phyloP scores from a whole-genome alignment of 2,888 invertebrate species.

The Campopleginae sp. region DNA sequence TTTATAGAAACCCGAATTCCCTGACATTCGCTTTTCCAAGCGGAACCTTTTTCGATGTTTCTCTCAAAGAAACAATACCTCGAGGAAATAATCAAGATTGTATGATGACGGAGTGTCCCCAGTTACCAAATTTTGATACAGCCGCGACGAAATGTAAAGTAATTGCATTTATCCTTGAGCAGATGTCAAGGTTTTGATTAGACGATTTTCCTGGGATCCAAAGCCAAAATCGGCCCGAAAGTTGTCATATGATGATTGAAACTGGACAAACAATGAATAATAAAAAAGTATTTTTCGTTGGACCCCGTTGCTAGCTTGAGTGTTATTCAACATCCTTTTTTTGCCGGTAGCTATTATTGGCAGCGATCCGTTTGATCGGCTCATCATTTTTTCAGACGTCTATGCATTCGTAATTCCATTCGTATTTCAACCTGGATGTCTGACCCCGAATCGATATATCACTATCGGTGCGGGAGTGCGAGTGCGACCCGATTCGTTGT shows the following conservation, averaged over 20 bases:
- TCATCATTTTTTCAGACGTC: conserved; percentile 32
- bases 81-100: not conserved
- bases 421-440: conserved; percentile 21
- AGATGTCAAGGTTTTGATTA: too few relatives aligned
- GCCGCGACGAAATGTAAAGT: not conserved
- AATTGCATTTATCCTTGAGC: too few relatives aligned
- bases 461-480: conserved; percentile 1
- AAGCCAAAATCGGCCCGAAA: too few relatives aligned
- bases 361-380: not conserved
- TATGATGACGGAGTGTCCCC: not conserved
- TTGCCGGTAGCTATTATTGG: conserved; percentile 1
- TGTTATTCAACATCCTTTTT: not conserved
- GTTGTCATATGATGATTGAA: too few relatives aligned
- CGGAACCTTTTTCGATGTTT: not conserved
- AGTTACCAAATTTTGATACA: not conserved
- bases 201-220: too few relatives aligned
- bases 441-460: conserved; percentile 10
- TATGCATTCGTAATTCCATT: conserved; percentile 23
- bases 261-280: too few relatives aligned
- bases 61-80: not conserved
- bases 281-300: too few relatives aligned
- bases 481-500: conserved; percentile 4
- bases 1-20: not conserved
- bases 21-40: not conserved
- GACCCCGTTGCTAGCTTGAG: too few relatives aligned